Base-by-base conservation (phyloP, 2,888 invertebrate genomes). In the Helicoverpa assulta region DNA sequence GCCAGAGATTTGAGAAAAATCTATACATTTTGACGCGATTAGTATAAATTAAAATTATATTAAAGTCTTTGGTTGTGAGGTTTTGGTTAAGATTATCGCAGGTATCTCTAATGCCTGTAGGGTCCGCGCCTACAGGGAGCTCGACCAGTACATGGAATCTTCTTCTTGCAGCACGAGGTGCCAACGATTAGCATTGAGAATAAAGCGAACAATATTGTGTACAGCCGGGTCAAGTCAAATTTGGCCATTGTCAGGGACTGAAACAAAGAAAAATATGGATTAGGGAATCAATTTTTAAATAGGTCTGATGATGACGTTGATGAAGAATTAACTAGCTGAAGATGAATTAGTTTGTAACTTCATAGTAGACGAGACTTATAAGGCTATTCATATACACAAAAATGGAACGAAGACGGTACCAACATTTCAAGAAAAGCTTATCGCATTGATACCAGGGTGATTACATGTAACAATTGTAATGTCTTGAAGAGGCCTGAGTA, bases 61-160 rank as follows among this genome's bases (percentile, higher is more conserved):
- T 21, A 21, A 21, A 26, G 26, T 26, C 4, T 26, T 26, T 26
- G 4, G 26, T 26, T 60, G n/a, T 14, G 18, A 6, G 18, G 21
- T 18, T 33, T 21, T 33, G 16, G 19, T 47, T 47, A 54, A n/a
- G 16, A 8, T 19, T 29, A 18, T 29, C 10, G 18, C 21, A 47
- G 26, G 16, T 0, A 16, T 29, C 14, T 16, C 57, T 70, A 78
- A 19, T 85, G 69, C 55, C 89, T 85, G 75, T 88, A 92, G 0
- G 93, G 91, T 0, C 94, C 94, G 1, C 94, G 87, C 6, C 88
- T 88, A 73, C 94, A 94, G 0, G 94, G 94, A 0, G 93, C 91
- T 8, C 85, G 83, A 0, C 93, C 93, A 0, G 86, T 4, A 73
- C 93, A 93, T 0, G 91, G 81, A 0, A 93, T 80, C 0, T 63